Conservation (phyloP, 1,140 invertebrate species). For the Bombus pyrosoma region DNA sequence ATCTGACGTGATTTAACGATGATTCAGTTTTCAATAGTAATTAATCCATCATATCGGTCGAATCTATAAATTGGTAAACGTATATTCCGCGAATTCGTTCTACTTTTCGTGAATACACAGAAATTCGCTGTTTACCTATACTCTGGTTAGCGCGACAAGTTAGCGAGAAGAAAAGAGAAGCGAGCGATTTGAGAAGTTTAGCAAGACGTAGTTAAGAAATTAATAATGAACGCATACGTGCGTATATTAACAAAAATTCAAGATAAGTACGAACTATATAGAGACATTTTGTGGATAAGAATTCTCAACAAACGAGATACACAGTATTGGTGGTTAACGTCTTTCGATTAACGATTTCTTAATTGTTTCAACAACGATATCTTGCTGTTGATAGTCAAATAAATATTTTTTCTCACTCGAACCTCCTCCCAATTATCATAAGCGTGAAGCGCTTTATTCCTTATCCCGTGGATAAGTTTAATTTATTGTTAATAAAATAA, state of each 20-base stretch:
- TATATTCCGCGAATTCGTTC: too few species aligned
- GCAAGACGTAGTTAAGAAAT: background rate
- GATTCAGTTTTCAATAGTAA: too few species aligned
- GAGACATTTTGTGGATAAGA: background rate
- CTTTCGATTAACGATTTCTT: background rate
- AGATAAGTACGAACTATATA: too few species aligned
- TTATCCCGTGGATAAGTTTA: background rate
- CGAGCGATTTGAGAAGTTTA: too few species aligned
- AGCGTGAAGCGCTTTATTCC: background rate
- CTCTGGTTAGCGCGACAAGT: too few species aligned
- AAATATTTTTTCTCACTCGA: background rate
- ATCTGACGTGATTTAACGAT: too few species aligned
- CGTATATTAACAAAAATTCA: too few species aligned
- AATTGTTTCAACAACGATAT: background rate
- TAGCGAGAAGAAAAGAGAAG: too few species aligned
- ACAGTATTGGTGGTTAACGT: background rate
- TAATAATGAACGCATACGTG: background rate
- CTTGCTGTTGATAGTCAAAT: background rate
- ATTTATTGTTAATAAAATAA: background rate
- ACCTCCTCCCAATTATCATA: background rate
- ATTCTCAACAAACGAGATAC: slow-evolving; percentile 1
- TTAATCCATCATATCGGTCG: too few species aligned
- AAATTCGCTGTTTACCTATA: too few species aligned
- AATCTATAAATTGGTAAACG: too few species aligned
- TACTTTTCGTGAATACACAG: too few species aligned